Evolutionary conservation across 1,140 invertebrate genomes (phyloP), one percentile per base, ranked within the genome.

Genomic region (Antheraea mylitta): DNA sequence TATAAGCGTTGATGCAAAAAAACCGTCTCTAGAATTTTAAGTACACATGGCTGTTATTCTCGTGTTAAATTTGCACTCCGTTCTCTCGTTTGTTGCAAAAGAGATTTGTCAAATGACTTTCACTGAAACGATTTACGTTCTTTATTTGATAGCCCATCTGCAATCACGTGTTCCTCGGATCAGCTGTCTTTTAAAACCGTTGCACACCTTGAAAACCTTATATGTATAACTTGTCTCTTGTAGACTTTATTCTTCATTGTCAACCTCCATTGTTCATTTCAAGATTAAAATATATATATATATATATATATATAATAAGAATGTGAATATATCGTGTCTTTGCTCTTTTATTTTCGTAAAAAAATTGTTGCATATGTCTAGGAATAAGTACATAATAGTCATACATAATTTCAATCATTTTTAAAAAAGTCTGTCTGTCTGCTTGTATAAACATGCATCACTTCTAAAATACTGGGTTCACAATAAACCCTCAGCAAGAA

Each of bases 161-260:
- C 16, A 53, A 22, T 8, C 42, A 65, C 37, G n/a, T 61, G 53
- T 64, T 63, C 53, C 61, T 30, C 18, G n/a, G 13, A 11, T 66
- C 22, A 58, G 64, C 59, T 61, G 67, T 58, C 16, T 16, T 73
- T 73, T 30, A 60, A 64, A 66, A 19, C 65, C 58, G 60, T 37
- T 58, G 19, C 30, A 64, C 65, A 38, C 53, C 4, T 16, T 74
- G 9, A 11, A 45, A 9, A 48, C 18, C 16, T 64, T 13, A 11
- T 38, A 38, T n/a, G 8, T 64, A 38, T 18, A 64, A 42, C 18
- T 18, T 38, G 13, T 36, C 7, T 37, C 9, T 42, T 36, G 10
- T 64, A 61, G 22, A 30, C 30, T 53, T 66, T 62, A 42, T 42
- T 42, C 38, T 7, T 42, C 7, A 42, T 42, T 11, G 22, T 30